phyloP scores from a whole-genome alignment of 2,888 invertebrate species.

The Lasioglossum marginatum region DNA sequence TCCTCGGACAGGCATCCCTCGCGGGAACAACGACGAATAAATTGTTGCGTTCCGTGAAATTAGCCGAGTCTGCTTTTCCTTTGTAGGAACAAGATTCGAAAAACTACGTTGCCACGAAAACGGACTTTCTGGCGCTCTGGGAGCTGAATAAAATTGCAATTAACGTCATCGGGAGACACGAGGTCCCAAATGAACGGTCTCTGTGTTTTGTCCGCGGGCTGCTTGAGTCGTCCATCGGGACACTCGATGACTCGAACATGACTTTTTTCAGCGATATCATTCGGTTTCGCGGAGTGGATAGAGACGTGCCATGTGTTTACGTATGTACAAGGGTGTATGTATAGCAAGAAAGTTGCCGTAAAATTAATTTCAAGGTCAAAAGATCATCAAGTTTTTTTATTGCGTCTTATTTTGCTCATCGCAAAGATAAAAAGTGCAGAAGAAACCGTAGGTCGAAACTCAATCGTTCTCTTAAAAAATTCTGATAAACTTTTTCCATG shows the following conservation, averaged over 20 bases:
- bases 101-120: not conserved
- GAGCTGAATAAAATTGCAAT: slow-evolving; percentile 41
- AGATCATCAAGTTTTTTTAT: no score
- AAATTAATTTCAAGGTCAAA: no score
- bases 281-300: not conserved
- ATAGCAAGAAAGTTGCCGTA: no score
- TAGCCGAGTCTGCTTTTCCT: slow-evolving; percentile 37
- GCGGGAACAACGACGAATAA: slow-evolving; percentile 47
- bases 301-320: not conserved
- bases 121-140: not conserved
- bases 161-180: slow-evolving; percentile 3
- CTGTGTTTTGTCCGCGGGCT: slow-evolving; percentile 19
- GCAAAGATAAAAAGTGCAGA: no score
- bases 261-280: not conserved
- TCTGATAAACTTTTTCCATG: no score
- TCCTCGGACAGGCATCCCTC: slow-evolving; percentile 47
- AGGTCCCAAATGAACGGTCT: not conserved
- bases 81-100: slow-evolving; percentile 29
- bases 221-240: slow-evolving; percentile 2
- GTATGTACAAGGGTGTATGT: not conserved
- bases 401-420: no score
- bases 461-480: no score
- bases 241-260: not conserved
- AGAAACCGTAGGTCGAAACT: no score
- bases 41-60: slow-evolving; percentile 43